phyloP scores from a whole-genome alignment of 2,888 invertebrate species.

The Polydrusus pterygomalis region DNA sequence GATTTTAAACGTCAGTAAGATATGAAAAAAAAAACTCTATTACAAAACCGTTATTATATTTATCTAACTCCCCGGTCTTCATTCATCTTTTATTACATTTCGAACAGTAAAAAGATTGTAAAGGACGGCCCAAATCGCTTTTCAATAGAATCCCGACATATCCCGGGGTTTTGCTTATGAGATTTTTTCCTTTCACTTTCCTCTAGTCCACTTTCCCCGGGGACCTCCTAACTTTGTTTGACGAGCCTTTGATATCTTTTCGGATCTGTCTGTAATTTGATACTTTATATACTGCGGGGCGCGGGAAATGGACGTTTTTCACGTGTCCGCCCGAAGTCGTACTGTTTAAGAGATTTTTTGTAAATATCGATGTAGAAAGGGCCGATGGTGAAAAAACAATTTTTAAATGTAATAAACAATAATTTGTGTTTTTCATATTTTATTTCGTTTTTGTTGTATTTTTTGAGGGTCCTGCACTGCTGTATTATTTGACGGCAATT shows the following conservation, averaged over 20 bases:
- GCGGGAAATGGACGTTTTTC: not conserved
- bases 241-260: slow-evolving; percentile 40
- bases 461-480: too few species aligned
- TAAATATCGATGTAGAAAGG: too few species aligned
- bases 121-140: slow-evolving; percentile 34
- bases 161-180: slow-evolving; percentile 40
- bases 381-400: too few species aligned
- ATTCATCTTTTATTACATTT: slow-evolving; percentile 29
- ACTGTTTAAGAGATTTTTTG: too few species aligned
- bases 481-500: too few species aligned
- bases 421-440: too few species aligned
- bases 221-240: slow-evolving; percentile 31
- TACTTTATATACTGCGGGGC: slow-evolving; percentile 34
- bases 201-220: slow-evolving; percentile 21
- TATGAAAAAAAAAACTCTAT: not conserved
- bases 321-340: not conserved
- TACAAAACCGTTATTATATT: slow-evolving; percentile 21
- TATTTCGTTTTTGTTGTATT: too few species aligned
- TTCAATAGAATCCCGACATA: slow-evolving; percentile 32
- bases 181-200: slow-evolving; percentile 31
- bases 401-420: too few species aligned
- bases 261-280: slow-evolving; percentile 26
- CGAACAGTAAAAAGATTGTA: slow-evolving; percentile 34
- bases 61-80: slow-evolving; percentile 15
- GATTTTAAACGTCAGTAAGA: not conserved